A percentile compares a stretch with the other conserved stretches of the same genome.
These are phyloP conservation scores for Melospiza georgiana DNA, from an alignment of 2,113 vertebrate genomes.

Conservation along the genomic window DNA sequence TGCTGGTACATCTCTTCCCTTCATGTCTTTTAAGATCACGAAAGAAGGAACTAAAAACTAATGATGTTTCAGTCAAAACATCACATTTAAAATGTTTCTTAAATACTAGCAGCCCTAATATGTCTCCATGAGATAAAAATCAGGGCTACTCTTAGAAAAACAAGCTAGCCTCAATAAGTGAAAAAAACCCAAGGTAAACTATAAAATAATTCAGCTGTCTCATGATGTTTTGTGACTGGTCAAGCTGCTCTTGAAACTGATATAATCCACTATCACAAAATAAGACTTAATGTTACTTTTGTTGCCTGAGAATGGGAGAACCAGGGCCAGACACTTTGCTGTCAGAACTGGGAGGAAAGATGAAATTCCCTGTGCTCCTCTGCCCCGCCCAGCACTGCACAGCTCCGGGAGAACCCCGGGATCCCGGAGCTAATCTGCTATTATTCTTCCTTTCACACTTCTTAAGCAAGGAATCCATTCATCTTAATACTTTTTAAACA, in stretches of 20 bases:
- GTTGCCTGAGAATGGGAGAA: neutral
- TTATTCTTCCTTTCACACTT: constrained; percentile 57
- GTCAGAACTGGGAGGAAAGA: constrained; percentile 22
- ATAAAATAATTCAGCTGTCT: neutral
- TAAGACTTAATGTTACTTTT: neutral
- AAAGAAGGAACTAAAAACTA: neutral
- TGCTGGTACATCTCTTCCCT: fast-evolving
- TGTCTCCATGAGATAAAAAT: neutral
- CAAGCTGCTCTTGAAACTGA: neutral
- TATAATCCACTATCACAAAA: neutral
- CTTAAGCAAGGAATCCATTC: constrained; percentile 55
- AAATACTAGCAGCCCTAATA: neutral
- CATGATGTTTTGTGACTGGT: neutral
- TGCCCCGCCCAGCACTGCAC: neutral
- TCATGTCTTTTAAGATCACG: neutral
- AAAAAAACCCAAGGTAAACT: neutral
- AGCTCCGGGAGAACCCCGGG: neutral
- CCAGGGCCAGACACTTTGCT: neutral
- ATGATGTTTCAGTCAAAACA: fast-evolving
- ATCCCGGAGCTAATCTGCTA: constrained; percentile 15
- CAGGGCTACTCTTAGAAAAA: neutral
- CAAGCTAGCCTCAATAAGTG: neutral
- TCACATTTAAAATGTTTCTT: neutral
- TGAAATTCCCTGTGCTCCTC: constrained; percentile 5
- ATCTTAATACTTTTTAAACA: constrained; percentile 52